Evolutionary conservation across 2,888 invertebrate species (phyloP), one percentile per base, ranked within the genome.

Genomic region (Isoperla grammatica): DNA sequence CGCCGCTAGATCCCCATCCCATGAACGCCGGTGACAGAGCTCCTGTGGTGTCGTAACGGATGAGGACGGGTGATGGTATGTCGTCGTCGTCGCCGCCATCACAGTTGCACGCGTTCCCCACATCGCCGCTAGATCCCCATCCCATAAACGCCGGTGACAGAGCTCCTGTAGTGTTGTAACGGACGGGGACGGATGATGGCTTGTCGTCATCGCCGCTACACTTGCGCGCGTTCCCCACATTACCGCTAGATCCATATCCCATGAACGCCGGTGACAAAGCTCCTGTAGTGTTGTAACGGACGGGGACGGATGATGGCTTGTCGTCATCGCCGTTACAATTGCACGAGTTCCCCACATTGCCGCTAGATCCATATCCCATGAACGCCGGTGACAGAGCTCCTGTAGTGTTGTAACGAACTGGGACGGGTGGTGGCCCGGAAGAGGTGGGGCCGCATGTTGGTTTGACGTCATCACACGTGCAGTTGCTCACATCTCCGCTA

Each of bases 31-130:
- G 23, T 29, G 57, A 50, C 8, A 61, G 37, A 8, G 43, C 53
- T 20, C 60, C 57, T n/a, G 60, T 61, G 1, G 57, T 57, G 42
- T 57, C 57, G 42, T 60, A 60, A 13, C 60, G 60, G 19, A 60
- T 12, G 42, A 12, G 42, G 15, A 37, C 37, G 37, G 37, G 37
- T n/a, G 11, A 37, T 37, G 6, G 37, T 37, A 9, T 11, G 37
- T 37, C 37, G n/a, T n/a, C n/a, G n/a, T n/a, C n/a, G n/a, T n/a
- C n/a, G n/a, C n/a, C n/a, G n/a, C n/a, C n/a, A n/a, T n/a, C n/a
- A 37, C 37, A 37, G 37, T 6, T 37, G 11, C 37, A 37, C 37
- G 37, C 37, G 11, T 37, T n/a, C n/a, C n/a, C n/a, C n/a, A n/a
- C n/a, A n/a, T n/a, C n/a, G n/a, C n/a, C n/a, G n/a, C n/a, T n/a